A percentile compares a stretch with the other conserved stretches of the same genome.
Conservation (phyloP, 2,888 invertebrate genomes). For the Malthinus seriepunctatus region DNA sequence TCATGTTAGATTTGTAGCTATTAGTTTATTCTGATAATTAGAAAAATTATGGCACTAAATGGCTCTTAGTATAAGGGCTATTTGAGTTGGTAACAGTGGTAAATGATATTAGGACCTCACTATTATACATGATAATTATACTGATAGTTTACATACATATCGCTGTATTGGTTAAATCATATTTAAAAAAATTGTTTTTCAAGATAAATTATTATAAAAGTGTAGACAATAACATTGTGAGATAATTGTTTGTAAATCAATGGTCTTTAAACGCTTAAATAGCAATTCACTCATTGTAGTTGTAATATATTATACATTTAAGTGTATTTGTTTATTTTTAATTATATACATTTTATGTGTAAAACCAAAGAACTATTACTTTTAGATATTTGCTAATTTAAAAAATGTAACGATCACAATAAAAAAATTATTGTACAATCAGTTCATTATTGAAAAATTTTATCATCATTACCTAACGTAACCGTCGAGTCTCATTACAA, state of each 20-base stretch:
- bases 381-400: no score
- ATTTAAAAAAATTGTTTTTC: slow-evolving; percentile 4
- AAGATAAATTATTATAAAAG: slow-evolving; percentile 38
- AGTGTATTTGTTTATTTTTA: slow-evolving; percentile 41
- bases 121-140: no score
- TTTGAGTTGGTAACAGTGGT: no score
- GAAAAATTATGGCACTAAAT: slow-evolving; percentile 8
- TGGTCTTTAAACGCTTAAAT: slow-evolving; percentile 43
- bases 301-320: slow-evolving; percentile 42
- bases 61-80: no score
- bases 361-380: slow-evolving; percentile 45
- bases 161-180: slow-evolving; percentile 31
- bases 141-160: slow-evolving; percentile 36
- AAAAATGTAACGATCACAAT: no score
- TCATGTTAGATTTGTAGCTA: slow-evolving; percentile 23
- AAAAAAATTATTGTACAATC: no score
- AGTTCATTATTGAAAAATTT: no score
- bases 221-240: slow-evolving; percentile 52
- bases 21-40: slow-evolving; percentile 22
- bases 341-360: slow-evolving; percentile 36
- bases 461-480: no score
- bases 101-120: not conserved
- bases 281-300: slow-evolving; percentile 40
- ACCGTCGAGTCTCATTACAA: no score
- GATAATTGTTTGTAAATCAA: slow-evolving; percentile 43